Conservation (phyloP, 2,797 vertebrate species). For the Alectoris magna region DNA sequence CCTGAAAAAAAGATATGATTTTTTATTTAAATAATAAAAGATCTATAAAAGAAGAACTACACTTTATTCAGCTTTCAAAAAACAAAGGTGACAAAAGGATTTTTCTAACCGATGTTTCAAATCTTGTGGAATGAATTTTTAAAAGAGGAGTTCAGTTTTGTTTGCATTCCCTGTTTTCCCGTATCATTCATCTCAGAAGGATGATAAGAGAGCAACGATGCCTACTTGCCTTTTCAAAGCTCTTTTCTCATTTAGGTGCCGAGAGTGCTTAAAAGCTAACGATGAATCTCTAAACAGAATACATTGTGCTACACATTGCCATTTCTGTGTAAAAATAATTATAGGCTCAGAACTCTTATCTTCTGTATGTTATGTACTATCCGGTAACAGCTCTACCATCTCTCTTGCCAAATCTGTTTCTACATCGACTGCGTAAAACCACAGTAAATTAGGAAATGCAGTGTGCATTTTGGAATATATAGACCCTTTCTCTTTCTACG, state of each 20-base stretch:
- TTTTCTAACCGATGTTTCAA: neutral
- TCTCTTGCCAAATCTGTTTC: neutral
- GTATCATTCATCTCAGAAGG: neutral
- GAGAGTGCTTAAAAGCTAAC: neutral
- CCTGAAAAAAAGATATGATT: neutral
- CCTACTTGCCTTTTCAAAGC: neutral
- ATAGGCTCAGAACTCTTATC: neutral
- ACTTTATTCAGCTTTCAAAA: neutral
- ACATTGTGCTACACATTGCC: neutral
- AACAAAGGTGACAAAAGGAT: neutral
- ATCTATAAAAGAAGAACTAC: neutral
- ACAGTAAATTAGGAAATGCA: neutral
- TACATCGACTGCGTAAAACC: neutral
- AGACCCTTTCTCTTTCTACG: neutral
- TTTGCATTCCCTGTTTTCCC: neutral
- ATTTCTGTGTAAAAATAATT: neutral
- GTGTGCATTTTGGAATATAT: rapidly evolving
- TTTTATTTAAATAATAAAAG: neutral
- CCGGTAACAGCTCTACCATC: neutral
- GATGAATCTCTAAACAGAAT: neutral
- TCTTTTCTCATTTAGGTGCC: neutral
- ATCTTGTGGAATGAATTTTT: neutral
- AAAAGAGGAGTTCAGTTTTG: neutral
- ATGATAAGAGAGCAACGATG: neutral
- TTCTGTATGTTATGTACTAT: neutral